Percentiles rank a stretch among this genome's conserved stretches.
Evolutionary conservation across 2,888 invertebrate genomes (phyloP).

Genomic region (Drosophila meridiana): DNA sequence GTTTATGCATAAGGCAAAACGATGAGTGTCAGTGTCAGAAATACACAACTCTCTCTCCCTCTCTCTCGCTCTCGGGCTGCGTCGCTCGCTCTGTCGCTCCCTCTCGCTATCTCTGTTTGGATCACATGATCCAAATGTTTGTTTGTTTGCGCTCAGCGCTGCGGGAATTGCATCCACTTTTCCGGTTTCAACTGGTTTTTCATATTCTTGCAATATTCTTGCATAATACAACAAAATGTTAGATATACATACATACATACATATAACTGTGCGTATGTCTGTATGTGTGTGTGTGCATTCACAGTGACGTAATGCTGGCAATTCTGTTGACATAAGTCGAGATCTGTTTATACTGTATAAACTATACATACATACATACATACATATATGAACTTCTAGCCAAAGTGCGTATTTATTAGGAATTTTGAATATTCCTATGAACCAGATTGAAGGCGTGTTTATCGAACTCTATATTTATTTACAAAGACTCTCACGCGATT

Average conservation of each 20-base stretch:
- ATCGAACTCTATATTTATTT: neutral
- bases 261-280: neutral
- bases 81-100: neutral
- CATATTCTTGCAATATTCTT: slow-evolving; percentile 2
- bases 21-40: slow-evolving; percentile 19
- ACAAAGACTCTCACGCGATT: no score
- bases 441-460: neutral
- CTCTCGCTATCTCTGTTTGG: neutral
- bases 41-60: neutral
- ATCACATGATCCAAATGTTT: slow-evolving; percentile 41
- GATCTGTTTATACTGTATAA: no score
- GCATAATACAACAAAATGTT: neutral
- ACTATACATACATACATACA: no score
- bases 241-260: neutral
- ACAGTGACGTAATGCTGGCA: slow-evolving; percentile 3
- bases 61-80: neutral
- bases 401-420: neutral
- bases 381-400: neutral
- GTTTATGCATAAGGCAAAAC: slow-evolving; percentile 27
- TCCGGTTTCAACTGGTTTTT: slow-evolving; percentile 12
- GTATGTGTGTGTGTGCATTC: neutral
- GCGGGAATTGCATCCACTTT: slow-evolving; percentile 14
- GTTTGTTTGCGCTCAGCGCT: slow-evolving; percentile 17
- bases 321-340: slow-evolving; percentile 1
- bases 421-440: neutral